These are phyloP conservation scores for Euzophera pinguis DNA, from an alignment of 2,888 invertebrate genomes.

Conservation along the genomic window DNA sequence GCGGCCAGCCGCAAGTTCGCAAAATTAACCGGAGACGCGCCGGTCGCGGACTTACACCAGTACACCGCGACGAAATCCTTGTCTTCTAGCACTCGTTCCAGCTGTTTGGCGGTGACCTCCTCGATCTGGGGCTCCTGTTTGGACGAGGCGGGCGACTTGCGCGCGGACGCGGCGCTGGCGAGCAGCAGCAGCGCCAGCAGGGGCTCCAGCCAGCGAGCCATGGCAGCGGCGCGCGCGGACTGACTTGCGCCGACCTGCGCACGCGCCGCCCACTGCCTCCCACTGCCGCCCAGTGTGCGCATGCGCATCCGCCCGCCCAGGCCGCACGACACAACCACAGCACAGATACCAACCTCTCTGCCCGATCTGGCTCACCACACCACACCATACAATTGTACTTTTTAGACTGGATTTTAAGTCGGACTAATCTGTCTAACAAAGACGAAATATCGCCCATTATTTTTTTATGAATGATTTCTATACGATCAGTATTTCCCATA, in stretches of 20 bases:
- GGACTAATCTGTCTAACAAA: too few relatives aligned
- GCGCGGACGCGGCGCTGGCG: constrained; percentile 71
- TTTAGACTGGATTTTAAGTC: too few relatives aligned
- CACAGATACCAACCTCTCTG: constrained; percentile 12
- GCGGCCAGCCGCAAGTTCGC: constrained; percentile 45
- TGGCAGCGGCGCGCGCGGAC: constrained; percentile 76
- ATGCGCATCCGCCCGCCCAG: constrained; percentile 32
- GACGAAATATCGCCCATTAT: too few relatives aligned
- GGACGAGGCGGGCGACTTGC: constrained; percentile 62
- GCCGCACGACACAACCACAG: constrained; percentile 8
- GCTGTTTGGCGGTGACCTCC: constrained; percentile 95
- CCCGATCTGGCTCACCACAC: too few relatives aligned
- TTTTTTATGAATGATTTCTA: too few relatives aligned
- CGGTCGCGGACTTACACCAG: constrained; percentile 91
- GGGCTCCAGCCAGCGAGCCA: constrained; percentile 76
- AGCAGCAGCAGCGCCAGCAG: constrained; percentile 76
- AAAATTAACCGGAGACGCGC: constrained; percentile 48
- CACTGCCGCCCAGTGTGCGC: constrained; percentile 26
- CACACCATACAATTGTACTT: too few relatives aligned
- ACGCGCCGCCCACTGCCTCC: constrained; percentile 39
- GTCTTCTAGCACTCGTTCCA: constrained; percentile 92
- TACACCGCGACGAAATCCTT: constrained; percentile 97
- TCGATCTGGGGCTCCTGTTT: constrained; percentile 90
- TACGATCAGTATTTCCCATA: too few relatives aligned
- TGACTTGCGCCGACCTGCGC: constrained; percentile 51